Evolutionary conservation across 2,797 vertebrate genomes (phyloP).

Genomic region (Peromyscus aztecus): DNA sequence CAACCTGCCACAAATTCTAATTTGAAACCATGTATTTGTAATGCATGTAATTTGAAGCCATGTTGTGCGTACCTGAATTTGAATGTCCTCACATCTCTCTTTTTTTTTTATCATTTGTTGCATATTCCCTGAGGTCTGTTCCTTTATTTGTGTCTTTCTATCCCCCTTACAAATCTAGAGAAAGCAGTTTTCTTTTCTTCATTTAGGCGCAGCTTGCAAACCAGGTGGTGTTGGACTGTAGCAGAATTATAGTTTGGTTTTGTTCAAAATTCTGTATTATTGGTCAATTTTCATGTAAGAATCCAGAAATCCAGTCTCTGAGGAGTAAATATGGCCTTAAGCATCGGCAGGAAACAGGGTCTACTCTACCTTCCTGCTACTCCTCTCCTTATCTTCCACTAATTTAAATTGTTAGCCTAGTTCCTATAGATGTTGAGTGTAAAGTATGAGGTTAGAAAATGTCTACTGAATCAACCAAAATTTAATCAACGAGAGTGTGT

Average conservation of each 20-base stretch:
- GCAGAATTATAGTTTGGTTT: neutral
- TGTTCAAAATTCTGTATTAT: neutral
- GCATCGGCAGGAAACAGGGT: neutral
- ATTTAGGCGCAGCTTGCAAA: neutral
- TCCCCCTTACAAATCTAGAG: neutral
- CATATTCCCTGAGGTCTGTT: neutral
- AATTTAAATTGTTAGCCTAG: neutral
- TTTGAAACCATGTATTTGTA: neutral
- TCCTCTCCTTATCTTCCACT: neutral
- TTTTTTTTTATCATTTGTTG: too few species aligned
- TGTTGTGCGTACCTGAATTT: neutral
- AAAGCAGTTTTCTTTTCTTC: neutral
- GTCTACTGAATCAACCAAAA: conserved; percentile 4
- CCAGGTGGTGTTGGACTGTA: neutral
- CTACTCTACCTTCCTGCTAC: neutral
- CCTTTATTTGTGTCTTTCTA: neutral
- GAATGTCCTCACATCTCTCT: neutral
- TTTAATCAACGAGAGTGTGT: neutral
- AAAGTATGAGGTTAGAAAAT: neutral
- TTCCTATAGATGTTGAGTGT: neutral
- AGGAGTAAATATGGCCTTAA: neutral
- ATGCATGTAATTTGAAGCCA: neutral
- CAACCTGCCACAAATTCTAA: neutral
- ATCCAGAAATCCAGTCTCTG: neutral
- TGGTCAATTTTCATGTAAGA: neutral